Evolutionary conservation across 2,888 invertebrate species (phyloP).

Genomic region (Gandaritis pyraliata): DNA sequence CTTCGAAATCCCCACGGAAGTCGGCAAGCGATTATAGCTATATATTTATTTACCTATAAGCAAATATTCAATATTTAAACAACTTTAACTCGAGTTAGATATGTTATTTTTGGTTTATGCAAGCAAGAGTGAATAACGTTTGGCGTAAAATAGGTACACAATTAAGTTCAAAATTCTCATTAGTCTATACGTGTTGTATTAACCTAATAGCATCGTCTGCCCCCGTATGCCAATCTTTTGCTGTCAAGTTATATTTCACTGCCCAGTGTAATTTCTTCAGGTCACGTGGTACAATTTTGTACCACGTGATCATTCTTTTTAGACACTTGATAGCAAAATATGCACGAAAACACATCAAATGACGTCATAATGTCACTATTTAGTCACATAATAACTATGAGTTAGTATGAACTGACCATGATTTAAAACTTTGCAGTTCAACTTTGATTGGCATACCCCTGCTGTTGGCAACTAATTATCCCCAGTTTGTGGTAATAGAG

Average conservation of each 20-base stretch:
- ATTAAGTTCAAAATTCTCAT: slow-evolving; percentile 58
- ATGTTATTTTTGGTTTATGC: slow-evolving; percentile 4
- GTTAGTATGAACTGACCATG: too few relatives aligned
- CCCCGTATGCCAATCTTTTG: too few relatives aligned
- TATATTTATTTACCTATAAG: background rate
- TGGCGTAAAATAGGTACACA: slow-evolving; percentile 44
- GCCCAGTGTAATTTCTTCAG: too few relatives aligned
- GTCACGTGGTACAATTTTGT: too few relatives aligned
- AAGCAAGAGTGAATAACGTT: slow-evolving; percentile 13
- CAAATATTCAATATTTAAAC: background rate
- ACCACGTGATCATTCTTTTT: too few relatives aligned
- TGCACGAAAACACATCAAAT: too few relatives aligned
- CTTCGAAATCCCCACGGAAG: background rate
- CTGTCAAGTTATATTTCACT: too few relatives aligned
- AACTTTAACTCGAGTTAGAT: background rate
- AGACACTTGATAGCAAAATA: too few relatives aligned
- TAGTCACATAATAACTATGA: too few relatives aligned
- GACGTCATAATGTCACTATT: too few relatives aligned
- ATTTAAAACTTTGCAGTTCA: too few relatives aligned
- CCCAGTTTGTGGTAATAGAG: slow-evolving; percentile 39
- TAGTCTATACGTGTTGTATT: slow-evolving; percentile 53
- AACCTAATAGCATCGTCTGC: slow-evolving; percentile 47
- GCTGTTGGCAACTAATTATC: slow-evolving; percentile 49
- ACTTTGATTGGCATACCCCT: too few relatives aligned
- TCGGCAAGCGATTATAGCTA: background rate